Evolutionary conservation across 2,113 vertebrate genomes (phyloP).

Genomic region (Camarhynchus parvulus): DNA sequence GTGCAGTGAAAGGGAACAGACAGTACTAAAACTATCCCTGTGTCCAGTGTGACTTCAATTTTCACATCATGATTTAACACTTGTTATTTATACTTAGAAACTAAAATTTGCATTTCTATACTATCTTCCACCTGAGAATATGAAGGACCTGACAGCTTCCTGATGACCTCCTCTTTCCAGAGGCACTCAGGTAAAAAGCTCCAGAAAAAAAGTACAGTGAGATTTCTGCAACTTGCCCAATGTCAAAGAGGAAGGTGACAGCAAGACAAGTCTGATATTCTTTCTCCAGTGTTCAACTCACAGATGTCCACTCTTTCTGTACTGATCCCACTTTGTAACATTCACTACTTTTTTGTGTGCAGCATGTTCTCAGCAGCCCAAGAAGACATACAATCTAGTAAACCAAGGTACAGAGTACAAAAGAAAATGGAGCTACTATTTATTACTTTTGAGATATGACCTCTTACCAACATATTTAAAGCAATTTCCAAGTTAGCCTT

Average conservation of each 20-base stretch:
- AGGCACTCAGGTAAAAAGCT: not conserved
- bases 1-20: not conserved
- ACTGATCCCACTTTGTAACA: not conserved
- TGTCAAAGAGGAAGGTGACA: not conserved
- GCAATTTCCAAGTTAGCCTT: constrained; percentile 3
- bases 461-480: not conserved
- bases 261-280: not conserved
- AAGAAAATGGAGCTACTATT: not conserved
- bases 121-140: not conserved
- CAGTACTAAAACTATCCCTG: not conserved
- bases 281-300: not conserved
- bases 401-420: not conserved
- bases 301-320: not conserved
- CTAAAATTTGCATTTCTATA: not conserved
- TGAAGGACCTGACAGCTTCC: not conserved
- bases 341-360: not conserved
- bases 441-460: not conserved
- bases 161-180: not conserved
- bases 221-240: not conserved
- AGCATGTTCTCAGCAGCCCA: not conserved
- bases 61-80: not conserved
- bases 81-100: not conserved
- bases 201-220: not conserved
- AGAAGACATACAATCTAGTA: not conserved
- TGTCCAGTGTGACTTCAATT: not conserved